Base-by-base conservation (phyloP, 2,888 invertebrate species). In the Chymomyza amoena region DNA sequence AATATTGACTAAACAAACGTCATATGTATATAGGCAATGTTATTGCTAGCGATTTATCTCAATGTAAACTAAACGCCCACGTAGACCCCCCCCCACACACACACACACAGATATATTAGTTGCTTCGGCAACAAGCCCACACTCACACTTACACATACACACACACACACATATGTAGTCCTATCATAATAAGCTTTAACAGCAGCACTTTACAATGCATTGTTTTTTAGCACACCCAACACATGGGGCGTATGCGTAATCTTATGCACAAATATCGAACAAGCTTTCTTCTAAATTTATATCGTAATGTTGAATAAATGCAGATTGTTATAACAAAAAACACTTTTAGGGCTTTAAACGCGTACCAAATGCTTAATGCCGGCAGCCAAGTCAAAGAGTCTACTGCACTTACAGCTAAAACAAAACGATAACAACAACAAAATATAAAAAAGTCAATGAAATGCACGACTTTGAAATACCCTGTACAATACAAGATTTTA, bases 1-100 rank as follows among this genome's bases (percentile, higher is more conserved):
- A 88, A 84, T 84, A 84, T 84, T 84, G 84, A 84, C 84, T 77
- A 84, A 84, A 84, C 84, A 84, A 84, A 81, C 75, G 70, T 63
- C 80, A 73, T 62, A 28, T 32, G 32, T 65, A 64, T 68, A 45
- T 54, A 68, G 77, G 78, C 77, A 74, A 61, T 73, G 56, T 64
- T 71, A 78, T 71, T 77, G 71, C 76, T 25, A 54, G 69, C 77
- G 68, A 81, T 76, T 84, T 81, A 84, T 83, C 82, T 78, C 79
- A 79, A 68, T 76, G 75, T 67, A 78, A 63, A 71, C n/a, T 56
- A 69, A 61, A 52, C 62, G 60, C 63, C 72, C 72, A 72, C 16
- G 16, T 72, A 64, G 18, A n/a, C 51, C 51, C 0, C 52, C 36
- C 28, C 39, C 54, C 45, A 39, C 52, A 39, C 64, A 51, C 60